These are phyloP conservation scores for Hypothenemus hampei DNA, from an alignment of 1,140 invertebrate genomes.

Conservation along the genomic window DNA sequence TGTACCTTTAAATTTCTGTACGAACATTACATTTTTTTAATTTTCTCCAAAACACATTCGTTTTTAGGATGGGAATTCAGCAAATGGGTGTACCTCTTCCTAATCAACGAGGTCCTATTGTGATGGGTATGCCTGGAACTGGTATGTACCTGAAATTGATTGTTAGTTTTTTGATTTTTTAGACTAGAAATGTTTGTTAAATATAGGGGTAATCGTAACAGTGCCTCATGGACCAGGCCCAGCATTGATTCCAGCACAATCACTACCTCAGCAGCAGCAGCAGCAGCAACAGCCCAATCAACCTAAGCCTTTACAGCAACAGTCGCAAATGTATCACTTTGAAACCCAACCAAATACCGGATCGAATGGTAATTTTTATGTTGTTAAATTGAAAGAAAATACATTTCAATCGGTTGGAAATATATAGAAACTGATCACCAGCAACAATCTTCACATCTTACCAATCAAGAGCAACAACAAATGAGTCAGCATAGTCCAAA, in stretches of 20 bases:
- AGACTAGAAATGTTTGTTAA: background rate
- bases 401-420: too few species aligned
- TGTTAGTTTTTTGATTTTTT: background rate
- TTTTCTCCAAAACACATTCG: too few species aligned
- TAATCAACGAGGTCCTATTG: constrained; percentile 38
- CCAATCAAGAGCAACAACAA: constrained; percentile 25
- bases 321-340: constrained; percentile 30
- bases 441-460: constrained; percentile 19
- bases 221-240: constrained; percentile 42
- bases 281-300: constrained; percentile 33
- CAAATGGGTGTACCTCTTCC: constrained; percentile 44
- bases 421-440: constrained; percentile 31
- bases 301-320: constrained; percentile 28
- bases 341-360: constrained; percentile 25
- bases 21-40: too few species aligned
- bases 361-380: constrained; percentile 13
- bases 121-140: constrained; percentile 41
- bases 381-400: too few species aligned
- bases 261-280: constrained; percentile 38
- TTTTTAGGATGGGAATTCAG: constrained; percentile 40
- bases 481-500: constrained; percentile 38
- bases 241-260: constrained; percentile 39
- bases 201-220: constrained; percentile 43
- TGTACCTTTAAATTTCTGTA: too few species aligned
- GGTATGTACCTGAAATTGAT: constrained; percentile 25